Evolutionary conservation across 1,140 invertebrate species (phyloP).

Genomic region (Drosophila teissieri): DNA sequence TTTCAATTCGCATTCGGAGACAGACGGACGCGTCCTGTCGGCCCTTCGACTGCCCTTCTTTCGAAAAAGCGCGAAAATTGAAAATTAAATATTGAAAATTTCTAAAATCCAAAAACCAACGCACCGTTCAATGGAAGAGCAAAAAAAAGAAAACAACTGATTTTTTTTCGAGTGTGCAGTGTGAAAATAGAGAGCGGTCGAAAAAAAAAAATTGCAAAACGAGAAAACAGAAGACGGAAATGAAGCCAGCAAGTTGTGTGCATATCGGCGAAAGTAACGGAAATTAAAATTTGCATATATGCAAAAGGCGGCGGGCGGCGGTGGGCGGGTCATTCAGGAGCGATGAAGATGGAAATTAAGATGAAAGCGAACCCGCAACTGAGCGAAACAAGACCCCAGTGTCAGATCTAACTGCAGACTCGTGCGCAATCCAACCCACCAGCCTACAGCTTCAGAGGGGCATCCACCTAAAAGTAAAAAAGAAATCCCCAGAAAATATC

Average conservation of each 20-base stretch:
- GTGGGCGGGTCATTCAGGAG: slow-evolving; percentile 20
- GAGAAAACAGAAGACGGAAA: slow-evolving; percentile 61
- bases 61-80: slow-evolving; percentile 22
- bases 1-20: slow-evolving; percentile 71
- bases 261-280: slow-evolving; percentile 73
- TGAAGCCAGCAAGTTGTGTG: slow-evolving; percentile 77
- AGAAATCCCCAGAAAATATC: neutral
- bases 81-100: no score
- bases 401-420: slow-evolving; percentile 46
- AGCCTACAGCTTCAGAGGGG: neutral
- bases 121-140: no score
- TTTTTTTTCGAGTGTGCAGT: slow-evolving; percentile 24
- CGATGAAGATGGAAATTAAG: slow-evolving; percentile 53
- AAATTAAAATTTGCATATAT: slow-evolving; percentile 83
- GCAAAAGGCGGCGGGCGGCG: slow-evolving; percentile 21
- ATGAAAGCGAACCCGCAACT: slow-evolving; percentile 21
- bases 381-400: slow-evolving; percentile 37
- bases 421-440: slow-evolving; percentile 48
- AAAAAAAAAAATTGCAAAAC: neutral
- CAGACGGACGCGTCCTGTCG: slow-evolving; percentile 64
- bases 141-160: no score
- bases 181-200: neutral
- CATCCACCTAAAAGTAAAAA: neutral
- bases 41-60: neutral
- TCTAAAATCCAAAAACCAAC: no score